Conservation (phyloP, 2,113 vertebrate species). For the Amblyopsis rosae region DNA sequence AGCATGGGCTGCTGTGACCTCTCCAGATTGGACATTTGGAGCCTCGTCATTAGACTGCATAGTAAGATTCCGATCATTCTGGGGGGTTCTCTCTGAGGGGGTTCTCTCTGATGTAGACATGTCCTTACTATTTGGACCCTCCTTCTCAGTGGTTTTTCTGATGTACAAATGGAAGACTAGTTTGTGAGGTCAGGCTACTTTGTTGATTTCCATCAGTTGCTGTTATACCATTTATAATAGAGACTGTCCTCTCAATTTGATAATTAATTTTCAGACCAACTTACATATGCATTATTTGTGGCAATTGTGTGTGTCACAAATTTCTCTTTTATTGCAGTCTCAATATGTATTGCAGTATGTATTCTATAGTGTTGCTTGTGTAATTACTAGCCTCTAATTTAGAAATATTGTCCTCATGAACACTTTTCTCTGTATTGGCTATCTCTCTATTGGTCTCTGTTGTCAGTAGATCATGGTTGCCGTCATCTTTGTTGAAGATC, state of each 20-base stretch:
- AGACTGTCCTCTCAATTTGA: conserved; percentile 9
- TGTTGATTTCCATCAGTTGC: conserved; percentile 15
- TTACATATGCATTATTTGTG: not conserved
- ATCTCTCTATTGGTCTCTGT: conserved; percentile 7
- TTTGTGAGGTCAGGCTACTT: not conserved
- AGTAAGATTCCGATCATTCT: conserved; percentile 22
- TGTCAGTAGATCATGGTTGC: conserved; percentile 1
- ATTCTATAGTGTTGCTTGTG: conserved; percentile 1
- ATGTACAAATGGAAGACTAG: not conserved
- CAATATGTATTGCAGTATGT: not conserved
- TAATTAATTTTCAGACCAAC: conserved; percentile 15
- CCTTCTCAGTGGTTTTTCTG: conserved; percentile 4
- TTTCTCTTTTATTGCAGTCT: conserved; percentile 3
- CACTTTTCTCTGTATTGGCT: conserved; percentile 13
- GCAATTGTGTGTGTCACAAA: conserved; percentile 9
- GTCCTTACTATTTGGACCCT: conserved; percentile 11
- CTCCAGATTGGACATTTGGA: conserved; percentile 9
- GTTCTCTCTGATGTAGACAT: conserved; percentile 22
- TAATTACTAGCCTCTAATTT: conserved; percentile 6
- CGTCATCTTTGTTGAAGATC: conserved; percentile 18
- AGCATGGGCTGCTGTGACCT: conserved; percentile 3
- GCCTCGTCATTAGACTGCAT: conserved; percentile 20
- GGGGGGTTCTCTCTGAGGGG: not conserved
- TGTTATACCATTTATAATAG: not conserved
- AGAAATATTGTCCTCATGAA: not conserved